Evolutionary conservation across 2,113 vertebrate genomes (phyloP).

Genomic region (human (Homo sapiens)): DNA sequence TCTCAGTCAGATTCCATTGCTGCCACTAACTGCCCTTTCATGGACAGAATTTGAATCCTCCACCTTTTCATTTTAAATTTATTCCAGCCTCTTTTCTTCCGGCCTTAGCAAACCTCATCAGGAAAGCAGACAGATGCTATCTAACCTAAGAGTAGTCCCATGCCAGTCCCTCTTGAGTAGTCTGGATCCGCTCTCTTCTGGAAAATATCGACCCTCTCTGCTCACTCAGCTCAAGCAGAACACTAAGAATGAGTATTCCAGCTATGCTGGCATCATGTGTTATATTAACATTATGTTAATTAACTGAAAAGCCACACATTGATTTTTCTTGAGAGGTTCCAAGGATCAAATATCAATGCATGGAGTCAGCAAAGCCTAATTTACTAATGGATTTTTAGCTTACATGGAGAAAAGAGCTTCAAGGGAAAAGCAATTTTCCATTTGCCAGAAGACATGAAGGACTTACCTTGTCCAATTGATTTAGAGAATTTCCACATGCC

Average conservation of each 20-base stretch:
- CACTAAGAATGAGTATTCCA: not conserved
- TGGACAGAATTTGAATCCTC: not conserved
- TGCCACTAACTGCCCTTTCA: not conserved
- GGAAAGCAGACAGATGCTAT: not conserved
- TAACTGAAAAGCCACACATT: constrained; percentile 77
- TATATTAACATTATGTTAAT: constrained; percentile 79
- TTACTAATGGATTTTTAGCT: constrained; percentile 83
- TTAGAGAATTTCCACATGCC: constrained; percentile 58
- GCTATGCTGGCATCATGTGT: not conserved
- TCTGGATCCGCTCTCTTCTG: not conserved
- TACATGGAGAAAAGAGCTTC: constrained; percentile 69
- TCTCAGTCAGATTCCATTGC: not conserved
- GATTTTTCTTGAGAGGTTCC: constrained; percentile 84
- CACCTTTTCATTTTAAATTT: not conserved
- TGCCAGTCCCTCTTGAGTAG: not conserved
- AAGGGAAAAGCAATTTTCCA: constrained; percentile 69
- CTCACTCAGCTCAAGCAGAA: not conserved
- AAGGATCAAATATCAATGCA: constrained; percentile 82
- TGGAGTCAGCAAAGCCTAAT: constrained; percentile 80
- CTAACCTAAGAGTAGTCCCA: not conserved
- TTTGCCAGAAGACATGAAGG: constrained; percentile 46
- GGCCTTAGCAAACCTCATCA: not conserved
- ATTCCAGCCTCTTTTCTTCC: not conserved
- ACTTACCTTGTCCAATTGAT: constrained; percentile 70
- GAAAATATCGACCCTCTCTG: not conserved